Evolutionary conservation across 2,797 vertebrate genomes (phyloP).

Genomic region (Chromobotia macracanthus): DNA sequence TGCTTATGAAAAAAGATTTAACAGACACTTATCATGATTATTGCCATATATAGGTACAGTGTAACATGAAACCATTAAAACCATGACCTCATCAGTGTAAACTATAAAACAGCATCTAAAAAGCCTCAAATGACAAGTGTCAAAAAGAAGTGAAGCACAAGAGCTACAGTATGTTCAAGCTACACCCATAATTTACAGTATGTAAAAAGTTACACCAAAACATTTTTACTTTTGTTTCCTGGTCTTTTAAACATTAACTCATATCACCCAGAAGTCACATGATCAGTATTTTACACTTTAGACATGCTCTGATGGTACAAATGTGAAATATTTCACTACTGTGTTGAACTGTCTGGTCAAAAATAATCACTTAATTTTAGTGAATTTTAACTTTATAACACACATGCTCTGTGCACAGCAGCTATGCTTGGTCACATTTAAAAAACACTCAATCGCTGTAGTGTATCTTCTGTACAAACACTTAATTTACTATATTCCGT

Average conservation of each 20-base stretch:
- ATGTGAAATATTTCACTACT: conserved; percentile 10
- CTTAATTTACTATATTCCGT: no score
- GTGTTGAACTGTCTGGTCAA: conserved; percentile 7
- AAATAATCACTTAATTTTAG: no score
- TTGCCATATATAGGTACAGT: conserved; percentile 70
- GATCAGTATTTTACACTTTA: no score
- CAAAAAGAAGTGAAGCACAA: conserved; percentile 52
- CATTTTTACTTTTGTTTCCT: neutral
- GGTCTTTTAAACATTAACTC: conserved; percentile 11
- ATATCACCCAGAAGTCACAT: neutral
- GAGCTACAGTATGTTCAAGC: conserved; percentile 63
- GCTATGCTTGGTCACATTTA: conserved; percentile 21
- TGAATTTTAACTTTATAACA: no score
- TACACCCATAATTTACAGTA: conserved; percentile 47
- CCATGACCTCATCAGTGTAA: conserved; percentile 68
- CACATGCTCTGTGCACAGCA: neutral
- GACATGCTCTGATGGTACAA: conserved; percentile 17
- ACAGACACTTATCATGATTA: conserved; percentile 63
- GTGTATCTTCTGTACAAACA: conserved; percentile 13
- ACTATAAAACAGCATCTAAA: conserved; percentile 67
- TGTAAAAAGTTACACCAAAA: conserved; percentile 42
- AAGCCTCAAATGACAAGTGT: conserved; percentile 54
- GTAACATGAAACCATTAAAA: conserved; percentile 72
- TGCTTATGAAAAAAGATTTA: conserved; percentile 46
- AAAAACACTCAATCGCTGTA: conserved; percentile 38